These are phyloP conservation scores for Liopterus haemorrhoidalis DNA, from an alignment of 2,888 invertebrate species.

Conservation along the genomic window DNA sequence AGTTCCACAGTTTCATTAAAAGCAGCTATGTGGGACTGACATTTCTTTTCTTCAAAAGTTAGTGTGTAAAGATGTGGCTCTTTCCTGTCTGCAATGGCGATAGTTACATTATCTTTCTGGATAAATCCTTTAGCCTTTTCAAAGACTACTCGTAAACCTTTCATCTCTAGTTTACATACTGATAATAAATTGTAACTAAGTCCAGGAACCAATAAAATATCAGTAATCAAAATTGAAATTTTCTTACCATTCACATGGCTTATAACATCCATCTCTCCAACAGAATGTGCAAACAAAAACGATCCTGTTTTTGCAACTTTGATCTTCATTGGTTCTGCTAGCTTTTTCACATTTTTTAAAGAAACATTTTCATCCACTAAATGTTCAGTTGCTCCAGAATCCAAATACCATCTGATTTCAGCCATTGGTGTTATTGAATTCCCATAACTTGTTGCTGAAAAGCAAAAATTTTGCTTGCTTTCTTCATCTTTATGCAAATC, in stretches of 20 bases:
- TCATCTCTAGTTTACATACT: constrained; percentile 29
- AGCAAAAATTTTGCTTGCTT: background rate
- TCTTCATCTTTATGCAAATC: too few species aligned
- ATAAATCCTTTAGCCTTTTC: constrained; percentile 28
- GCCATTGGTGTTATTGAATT: too few species aligned
- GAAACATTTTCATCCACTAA: constrained; percentile 16
- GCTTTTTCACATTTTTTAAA: constrained; percentile 22
- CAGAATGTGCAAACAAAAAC: constrained; percentile 35
- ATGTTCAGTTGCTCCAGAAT: constrained; percentile 33
- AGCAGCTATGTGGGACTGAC: constrained; percentile 3
- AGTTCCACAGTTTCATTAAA: constrained; percentile 8
- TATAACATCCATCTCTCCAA: constrained; percentile 25
- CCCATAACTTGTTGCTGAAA: background rate
- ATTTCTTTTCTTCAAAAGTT: constrained; percentile 10
- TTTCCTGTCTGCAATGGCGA: constrained; percentile 22
- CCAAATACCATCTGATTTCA: constrained; percentile 28
- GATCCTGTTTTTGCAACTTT: constrained; percentile 35
- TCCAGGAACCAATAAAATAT: constrained; percentile 27
- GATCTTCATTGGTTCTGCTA: constrained; percentile 35
- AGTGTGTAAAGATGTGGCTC: constrained; percentile 22
- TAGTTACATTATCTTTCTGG: constrained; percentile 15
- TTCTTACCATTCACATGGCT: constrained; percentile 15
- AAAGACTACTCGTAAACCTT: constrained; percentile 26
- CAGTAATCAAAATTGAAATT: constrained; percentile 21
- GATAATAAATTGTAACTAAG: constrained; percentile 28